Evolutionary conservation across 2,113 vertebrate species (phyloP).

Genomic region (Chinchilla lanigera): DNA sequence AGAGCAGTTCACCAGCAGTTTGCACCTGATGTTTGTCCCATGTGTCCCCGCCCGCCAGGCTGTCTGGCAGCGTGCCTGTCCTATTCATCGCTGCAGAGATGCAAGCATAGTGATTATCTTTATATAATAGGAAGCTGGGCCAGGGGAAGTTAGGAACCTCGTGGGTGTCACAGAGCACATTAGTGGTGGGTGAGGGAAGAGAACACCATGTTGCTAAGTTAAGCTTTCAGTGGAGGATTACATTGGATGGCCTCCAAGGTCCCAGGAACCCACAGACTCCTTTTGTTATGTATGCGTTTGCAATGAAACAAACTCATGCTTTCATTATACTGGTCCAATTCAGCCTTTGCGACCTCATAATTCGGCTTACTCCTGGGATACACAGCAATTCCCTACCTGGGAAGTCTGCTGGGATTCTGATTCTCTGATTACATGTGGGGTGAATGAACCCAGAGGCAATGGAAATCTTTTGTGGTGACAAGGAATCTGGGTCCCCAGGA

Average conservation of each 20-base stretch:
- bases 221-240: neutral
- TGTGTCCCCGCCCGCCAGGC: neutral
- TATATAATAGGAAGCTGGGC: neutral
- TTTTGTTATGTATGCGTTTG: neutral
- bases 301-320: neutral
- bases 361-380: neutral
- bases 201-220: neutral
- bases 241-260: neutral
- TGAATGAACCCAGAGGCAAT: slow-evolving; percentile 1
- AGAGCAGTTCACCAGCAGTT: neutral
- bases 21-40: neutral
- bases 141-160: neutral
- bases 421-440: neutral
- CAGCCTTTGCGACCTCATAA: neutral
- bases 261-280: neutral
- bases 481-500: slow-evolving; percentile 46
- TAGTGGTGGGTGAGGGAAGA: neutral
- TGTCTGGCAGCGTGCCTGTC: neutral
- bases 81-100: neutral
- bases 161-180: neutral
- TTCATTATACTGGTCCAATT: neutral
- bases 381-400: neutral
- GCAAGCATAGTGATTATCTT: neutral
- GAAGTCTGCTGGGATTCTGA: neutral
- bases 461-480: neutral